phyloP scores from a whole-genome alignment of 2,797 vertebrate genomes.

The Cyclura pinguis region DNA sequence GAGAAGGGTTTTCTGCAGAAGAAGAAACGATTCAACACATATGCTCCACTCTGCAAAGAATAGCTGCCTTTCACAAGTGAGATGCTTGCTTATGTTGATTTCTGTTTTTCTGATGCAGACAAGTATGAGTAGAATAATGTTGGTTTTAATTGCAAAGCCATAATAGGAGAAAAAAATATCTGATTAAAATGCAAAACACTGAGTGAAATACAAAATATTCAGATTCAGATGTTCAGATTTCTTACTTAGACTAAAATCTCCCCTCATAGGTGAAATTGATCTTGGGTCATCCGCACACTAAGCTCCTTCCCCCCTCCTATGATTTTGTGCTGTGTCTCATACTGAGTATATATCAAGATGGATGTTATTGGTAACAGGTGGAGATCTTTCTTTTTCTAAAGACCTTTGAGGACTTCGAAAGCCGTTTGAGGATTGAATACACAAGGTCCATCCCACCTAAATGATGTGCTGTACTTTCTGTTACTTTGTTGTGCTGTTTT shows the following conservation, averaged over 20 bases:
- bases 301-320: too few species aligned
- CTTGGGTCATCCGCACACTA: neutral
- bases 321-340: neutral
- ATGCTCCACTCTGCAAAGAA: conserved; percentile 82
- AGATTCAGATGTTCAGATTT: neutral
- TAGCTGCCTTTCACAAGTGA: conserved; percentile 91
- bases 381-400: too few species aligned
- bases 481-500: too few species aligned
- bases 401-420: too few species aligned
- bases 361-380: neutral
- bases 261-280: neutral
- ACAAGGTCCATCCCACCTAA: too few species aligned
- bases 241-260: neutral
- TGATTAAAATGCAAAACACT: neutral
- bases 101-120: neutral
- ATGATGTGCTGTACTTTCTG: too few species aligned
- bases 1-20: conserved; percentile 74
- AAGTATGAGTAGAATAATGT: neutral
- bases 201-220: neutral
- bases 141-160: neutral
- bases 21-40: conserved; percentile 75
- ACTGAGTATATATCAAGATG: neutral
- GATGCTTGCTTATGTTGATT: conserved; percentile 61
- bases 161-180: neutral
- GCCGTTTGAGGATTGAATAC: too few species aligned